Evolutionary conservation across 2,888 invertebrate species (phyloP).

Genomic region (Exephanes ischioxanthus): DNA sequence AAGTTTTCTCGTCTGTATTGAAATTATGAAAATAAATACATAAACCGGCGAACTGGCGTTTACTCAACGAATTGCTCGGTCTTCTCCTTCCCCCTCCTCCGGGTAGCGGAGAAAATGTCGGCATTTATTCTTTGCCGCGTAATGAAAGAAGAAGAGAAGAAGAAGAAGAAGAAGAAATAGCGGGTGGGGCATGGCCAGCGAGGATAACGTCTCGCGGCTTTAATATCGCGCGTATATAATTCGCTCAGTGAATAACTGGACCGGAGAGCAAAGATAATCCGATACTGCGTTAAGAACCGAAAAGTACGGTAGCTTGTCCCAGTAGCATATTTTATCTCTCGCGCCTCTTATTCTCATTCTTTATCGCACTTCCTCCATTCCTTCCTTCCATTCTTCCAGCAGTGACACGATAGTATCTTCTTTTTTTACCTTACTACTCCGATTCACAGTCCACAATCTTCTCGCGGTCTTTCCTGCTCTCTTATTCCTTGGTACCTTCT

Average conservation of each 20-base stretch:
- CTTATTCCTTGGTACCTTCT: conserved; percentile 37
- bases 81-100: background rate
- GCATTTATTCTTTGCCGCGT: conserved; percentile 56
- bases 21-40: conserved; percentile 62
- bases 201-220: conserved; percentile 68
- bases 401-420: conserved; percentile 5
- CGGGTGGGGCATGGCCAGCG: conserved; percentile 41
- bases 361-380: conserved; percentile 53
- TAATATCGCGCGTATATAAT: conserved; percentile 59
- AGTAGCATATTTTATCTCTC: conserved; percentile 77
- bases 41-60: conserved; percentile 39
- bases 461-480: conserved; percentile 19
- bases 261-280: conserved; percentile 67
- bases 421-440: conserved; percentile 29
- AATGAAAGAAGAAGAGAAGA: conserved; percentile 52
- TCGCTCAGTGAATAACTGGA: conserved; percentile 60
- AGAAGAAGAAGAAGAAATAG: conserved; percentile 54
- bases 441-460: conserved; percentile 51
- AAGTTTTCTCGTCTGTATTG: conserved; percentile 36
- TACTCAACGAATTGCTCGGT: conserved; percentile 56
- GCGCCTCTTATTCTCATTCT: conserved; percentile 67
- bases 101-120: conserved; percentile 41
- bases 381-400: conserved; percentile 39
- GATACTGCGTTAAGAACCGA: conserved; percentile 71
- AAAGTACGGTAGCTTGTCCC: conserved; percentile 72